phyloP scores from a whole-genome alignment of 2,113 vertebrate genomes.

The Glaucomys volans region DNA sequence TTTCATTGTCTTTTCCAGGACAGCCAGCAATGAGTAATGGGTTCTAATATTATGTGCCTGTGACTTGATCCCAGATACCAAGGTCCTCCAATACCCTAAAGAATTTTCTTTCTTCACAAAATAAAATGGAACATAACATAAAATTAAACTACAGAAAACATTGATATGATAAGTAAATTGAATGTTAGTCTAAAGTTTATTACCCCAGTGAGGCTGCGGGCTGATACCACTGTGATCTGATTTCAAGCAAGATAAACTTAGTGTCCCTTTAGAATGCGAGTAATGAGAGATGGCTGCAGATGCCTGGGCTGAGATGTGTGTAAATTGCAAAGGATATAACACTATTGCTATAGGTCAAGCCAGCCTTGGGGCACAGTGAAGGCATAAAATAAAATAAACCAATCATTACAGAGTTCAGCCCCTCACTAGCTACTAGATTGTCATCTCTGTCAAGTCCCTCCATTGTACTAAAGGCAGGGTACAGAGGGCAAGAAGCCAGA shows the following conservation, averaged over 20 bases:
- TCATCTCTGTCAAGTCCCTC: neutral
- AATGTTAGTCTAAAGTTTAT: slow-evolving; percentile 10
- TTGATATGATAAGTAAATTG: neutral
- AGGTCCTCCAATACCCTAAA: neutral
- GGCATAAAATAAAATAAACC: slow-evolving; percentile 56
- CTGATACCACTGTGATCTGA: neutral
- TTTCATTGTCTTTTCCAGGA: slow-evolving; percentile 3
- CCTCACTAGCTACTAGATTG: neutral
- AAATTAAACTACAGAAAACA: slow-evolving; percentile 11
- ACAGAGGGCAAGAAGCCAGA: no score
- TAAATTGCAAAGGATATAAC: slow-evolving; percentile 32
- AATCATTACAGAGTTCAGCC: neutral
- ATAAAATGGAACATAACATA: slow-evolving; percentile 15
- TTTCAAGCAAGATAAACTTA: slow-evolving; percentile 43
- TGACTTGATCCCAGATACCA: neutral
- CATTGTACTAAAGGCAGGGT: neutral
- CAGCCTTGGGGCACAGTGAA: neutral
- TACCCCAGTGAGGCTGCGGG: neutral
- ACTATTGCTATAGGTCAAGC: neutral
- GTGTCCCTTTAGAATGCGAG: neutral
- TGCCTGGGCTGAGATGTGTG: neutral
- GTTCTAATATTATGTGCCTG: neutral
- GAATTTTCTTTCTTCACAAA: slow-evolving; percentile 57
- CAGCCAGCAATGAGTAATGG: neutral
- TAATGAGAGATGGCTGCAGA: neutral